A percentile compares a stretch with the other conserved stretches of the same genome.
Conservation (phyloP, 2,113 vertebrate species). For the Eurypyga helias region DNA sequence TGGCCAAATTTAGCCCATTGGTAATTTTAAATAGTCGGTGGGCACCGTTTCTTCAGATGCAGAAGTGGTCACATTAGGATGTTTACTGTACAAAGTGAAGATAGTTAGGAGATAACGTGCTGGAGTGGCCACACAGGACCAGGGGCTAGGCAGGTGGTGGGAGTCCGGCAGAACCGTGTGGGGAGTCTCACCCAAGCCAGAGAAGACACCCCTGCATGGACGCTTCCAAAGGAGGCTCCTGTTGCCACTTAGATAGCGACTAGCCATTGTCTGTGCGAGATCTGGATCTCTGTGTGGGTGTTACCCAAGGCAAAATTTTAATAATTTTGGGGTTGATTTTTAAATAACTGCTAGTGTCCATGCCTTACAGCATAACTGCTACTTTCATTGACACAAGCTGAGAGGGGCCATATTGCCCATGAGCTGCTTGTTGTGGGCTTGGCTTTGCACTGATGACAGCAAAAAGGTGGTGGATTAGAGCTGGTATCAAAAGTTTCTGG, state of each 20-base stretch:
- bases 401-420: fast-evolving
- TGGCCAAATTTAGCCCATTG: fast-evolving
- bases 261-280: background rate
- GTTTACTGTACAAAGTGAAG: background rate
- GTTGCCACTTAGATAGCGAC: background rate
- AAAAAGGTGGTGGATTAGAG: background rate
- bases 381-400: background rate
- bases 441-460: background rate
- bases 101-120: background rate
- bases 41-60: background rate
- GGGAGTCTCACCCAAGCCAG: background rate
- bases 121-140: fast-evolving
- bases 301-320: background rate
- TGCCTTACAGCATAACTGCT: background rate
- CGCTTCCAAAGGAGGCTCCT: fast-evolving
- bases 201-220: fast-evolving
- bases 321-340: background rate
- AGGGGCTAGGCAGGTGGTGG: fast-evolving
- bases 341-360: background rate
- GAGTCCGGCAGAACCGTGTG: background rate
- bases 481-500: background rate
- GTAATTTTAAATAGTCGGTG: background rate
- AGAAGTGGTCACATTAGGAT: background rate
- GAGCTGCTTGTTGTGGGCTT: background rate
- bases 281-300: background rate